phyloP scores from a whole-genome alignment of 2,113 vertebrate species.

The Hippocampus barbouri region DNA sequence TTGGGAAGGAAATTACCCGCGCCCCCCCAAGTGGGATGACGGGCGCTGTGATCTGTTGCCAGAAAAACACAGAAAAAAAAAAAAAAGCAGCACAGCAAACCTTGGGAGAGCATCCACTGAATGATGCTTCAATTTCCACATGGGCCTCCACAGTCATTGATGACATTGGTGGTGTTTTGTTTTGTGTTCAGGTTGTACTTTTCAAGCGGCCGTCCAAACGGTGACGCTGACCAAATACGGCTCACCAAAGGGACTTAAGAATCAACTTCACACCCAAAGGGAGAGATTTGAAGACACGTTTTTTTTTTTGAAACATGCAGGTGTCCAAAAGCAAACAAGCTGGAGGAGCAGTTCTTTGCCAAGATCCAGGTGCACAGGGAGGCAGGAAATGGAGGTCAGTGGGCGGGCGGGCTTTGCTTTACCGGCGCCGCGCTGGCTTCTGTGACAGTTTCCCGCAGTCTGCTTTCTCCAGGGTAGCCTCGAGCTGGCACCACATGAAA shows the following conservation, averaged over 20 bases:
- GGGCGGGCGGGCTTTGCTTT: conserved; percentile 50
- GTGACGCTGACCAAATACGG: not conserved
- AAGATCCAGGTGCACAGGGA: conserved; percentile 33
- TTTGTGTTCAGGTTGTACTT: not conserved
- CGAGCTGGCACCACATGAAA: conserved; percentile 51
- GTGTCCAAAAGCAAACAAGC: conserved; percentile 9
- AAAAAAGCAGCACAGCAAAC: not conserved
- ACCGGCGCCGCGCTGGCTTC: conserved; percentile 46
- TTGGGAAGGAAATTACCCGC: conserved; percentile 37
- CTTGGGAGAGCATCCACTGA: not conserved
- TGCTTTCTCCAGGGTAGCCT: conserved; percentile 32
- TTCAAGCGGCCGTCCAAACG: not conserved
- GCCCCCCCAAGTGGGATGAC: conserved; percentile 29
- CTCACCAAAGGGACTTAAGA: no score
- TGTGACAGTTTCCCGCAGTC: conserved; percentile 53
- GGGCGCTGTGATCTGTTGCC: conserved; percentile 40
- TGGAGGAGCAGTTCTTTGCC: conserved; percentile 19
- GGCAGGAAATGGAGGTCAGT: conserved; percentile 48
- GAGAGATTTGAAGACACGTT: not conserved
- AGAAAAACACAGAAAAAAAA: conserved; percentile 33
- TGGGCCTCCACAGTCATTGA: not conserved
- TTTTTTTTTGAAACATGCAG: not conserved
- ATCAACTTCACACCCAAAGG: not conserved
- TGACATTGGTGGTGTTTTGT: not conserved
- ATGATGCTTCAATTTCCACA: not conserved